Evolutionary conservation across 2,888 invertebrate genomes (phyloP).

Genomic region (Dorcus hopei): DNA sequence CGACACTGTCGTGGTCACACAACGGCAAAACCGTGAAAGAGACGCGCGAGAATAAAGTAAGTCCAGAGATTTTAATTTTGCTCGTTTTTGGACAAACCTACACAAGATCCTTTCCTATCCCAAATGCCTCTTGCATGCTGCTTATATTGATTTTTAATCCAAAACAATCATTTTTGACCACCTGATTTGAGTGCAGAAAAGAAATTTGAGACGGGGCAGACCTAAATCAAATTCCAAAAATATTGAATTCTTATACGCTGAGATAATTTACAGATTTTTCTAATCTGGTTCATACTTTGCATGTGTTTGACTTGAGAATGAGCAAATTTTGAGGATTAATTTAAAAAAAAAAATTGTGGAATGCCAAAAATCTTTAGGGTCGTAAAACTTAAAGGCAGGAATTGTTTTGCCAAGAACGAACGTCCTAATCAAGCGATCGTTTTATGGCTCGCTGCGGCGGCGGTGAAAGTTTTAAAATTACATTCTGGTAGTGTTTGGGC

Average conservation of each 20-base stretch:
- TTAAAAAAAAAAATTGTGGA: too few species aligned
- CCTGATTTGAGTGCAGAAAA: not conserved
- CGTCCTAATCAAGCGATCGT: too few species aligned
- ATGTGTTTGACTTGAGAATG: too few species aligned
- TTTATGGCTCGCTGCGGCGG: too few species aligned
- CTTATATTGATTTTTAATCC: not conserved
- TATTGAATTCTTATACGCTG: not conserved
- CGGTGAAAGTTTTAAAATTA: too few species aligned
- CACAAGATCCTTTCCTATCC: too few species aligned
- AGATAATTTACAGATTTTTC: conserved; percentile 1
- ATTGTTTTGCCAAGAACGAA: too few species aligned
- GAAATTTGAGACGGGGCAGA: too few species aligned
- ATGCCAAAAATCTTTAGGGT: too few species aligned
- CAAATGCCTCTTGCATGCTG: not conserved
- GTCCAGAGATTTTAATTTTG: conserved; percentile 26
- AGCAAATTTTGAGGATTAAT: too few species aligned
- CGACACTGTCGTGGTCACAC: conserved; percentile 64
- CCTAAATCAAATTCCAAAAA: not conserved
- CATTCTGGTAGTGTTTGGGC: conserved; percentile 5
- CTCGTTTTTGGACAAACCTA: too few species aligned
- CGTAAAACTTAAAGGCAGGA: too few species aligned
- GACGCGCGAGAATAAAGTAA: conserved; percentile 61
- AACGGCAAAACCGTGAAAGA: conserved; percentile 64
- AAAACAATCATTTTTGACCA: not conserved
- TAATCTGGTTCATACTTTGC: not conserved